Evolutionary conservation across 35 echinoderm and acorn worm genomes (phyloP), one percentile per base, ranked within the genome.

Genomic region (Ophiothrix spiculata): DNA sequence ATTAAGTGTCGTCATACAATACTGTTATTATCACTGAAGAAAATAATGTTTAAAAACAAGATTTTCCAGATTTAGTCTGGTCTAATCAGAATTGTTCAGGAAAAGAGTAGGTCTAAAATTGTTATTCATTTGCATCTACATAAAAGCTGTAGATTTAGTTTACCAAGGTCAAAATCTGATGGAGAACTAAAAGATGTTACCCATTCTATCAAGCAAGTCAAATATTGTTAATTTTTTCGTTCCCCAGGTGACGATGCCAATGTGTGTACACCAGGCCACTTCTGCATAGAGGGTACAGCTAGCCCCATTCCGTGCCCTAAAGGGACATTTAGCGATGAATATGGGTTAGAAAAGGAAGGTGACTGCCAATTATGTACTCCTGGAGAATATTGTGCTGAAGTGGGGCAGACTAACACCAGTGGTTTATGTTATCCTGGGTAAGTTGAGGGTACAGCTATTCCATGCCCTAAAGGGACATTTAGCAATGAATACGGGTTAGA

Each of bases 391-490:
- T 98, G 95, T 64, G 87, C 80, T 29, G 89, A 91, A 23, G 85
- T 91, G 0, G 88, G 88, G 31, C 87, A 89, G 89, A 98, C 89
- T 76, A 90, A 88, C 46, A 98, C 91, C 8, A 91, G 88, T 79
- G 95, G 92, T 34, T 80, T 83, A 1, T 98, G 95, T 88, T 54
- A 88, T 39, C 88, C 63, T 39, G 95, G 95, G 95, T 98, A 89
- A 49, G 90, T 78, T 6, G 88, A 86, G 86, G 95, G 95, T 16
- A 98, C 95, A 75, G 88, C 69, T 11, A 86, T 81, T 25, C 95
- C 95, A 41, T 98, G 95, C 33, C 95, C 95, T 36, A 93, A 98
- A 83, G 95, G 95, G 33, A 90, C 92, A 32, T 98, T 91, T 81
- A 93, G 95, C 39, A 79, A 94, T 82, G 88, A 87, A 21, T 82